Base-by-base conservation (phyloP, 2,113 vertebrate species). In the Rhinopomastus cyanomelas region DNA sequence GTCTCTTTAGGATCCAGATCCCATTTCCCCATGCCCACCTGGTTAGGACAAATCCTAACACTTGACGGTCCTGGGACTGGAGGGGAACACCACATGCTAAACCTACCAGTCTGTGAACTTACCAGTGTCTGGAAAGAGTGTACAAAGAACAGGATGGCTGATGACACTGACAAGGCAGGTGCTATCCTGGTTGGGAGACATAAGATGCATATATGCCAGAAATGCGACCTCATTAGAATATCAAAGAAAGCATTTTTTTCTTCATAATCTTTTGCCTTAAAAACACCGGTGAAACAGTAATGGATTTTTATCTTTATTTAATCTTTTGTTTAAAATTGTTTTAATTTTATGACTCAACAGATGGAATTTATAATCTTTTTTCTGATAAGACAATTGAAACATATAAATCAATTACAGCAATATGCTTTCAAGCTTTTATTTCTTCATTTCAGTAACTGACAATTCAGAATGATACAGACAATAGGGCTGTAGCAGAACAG, bases 371-470 rank as follows among this genome's bases (percentile, higher is more conserved):
- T 96, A 96, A 96, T 64, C 79, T 95, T 96, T 65, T 96, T 97
- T 97, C 83, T 95, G 89, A 83, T 96, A 96, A 96, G 94, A 97
- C 95, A 97, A 75, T 92, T 96, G 53, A 95, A 96, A 98, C 77
- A 91, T 95, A 96, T 90, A 97, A 97, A 97, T 96, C 85, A 96
- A 89, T 97, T 97, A 96, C 96, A 97, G 96, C 95, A 96, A 93
- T 97, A 92, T 44, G 18, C 85, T 97, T 97, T 96, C 51, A 66
- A 96, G 85, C 91, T 87, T 90, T 96, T 97, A 95, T 95, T 96
- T 94, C 88, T 96, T 96, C 74, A 53, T 97, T 95, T 97, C 96
- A 97, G 61, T 94, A 97, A 95, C 14, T 95, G 95, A 97, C 93
- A 97, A 46, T 96, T 97, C 26, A 37, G 91, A 97, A 97, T 90